These are phyloP conservation scores for Subanguina moxae DNA, from an alignment of 1,140 invertebrate genomes.

Conservation along the genomic window DNA sequence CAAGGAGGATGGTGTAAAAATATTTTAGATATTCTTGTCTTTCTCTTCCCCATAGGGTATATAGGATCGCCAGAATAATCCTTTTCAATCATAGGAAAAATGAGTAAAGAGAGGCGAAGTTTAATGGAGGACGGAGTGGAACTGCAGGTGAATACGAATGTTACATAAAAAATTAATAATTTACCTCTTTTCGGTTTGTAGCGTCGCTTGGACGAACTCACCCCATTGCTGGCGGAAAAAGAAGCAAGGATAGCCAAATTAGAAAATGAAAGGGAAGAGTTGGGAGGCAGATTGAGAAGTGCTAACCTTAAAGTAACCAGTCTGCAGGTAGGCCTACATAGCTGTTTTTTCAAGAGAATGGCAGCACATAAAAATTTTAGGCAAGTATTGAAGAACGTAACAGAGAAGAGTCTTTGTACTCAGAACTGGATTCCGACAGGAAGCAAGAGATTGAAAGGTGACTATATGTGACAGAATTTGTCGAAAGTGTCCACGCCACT, in stretches of 20 bases:
- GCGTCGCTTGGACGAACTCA: conserved; percentile 41
- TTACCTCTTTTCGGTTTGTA: too few species aligned
- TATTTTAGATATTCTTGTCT: too few species aligned
- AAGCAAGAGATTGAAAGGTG: conserved; percentile 25
- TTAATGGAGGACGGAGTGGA: conserved; percentile 44
- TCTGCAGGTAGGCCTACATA: conserved; percentile 10
- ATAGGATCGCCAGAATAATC: too few species aligned
- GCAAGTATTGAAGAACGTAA: conserved; percentile 20
- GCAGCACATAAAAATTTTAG: too few species aligned
- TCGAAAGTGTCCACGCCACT: conserved; percentile 2
- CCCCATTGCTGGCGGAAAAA: conserved; percentile 46
- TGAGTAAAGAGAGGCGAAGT: conserved; percentile 18
- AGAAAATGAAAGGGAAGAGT: conserved; percentile 31
- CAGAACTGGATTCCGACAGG: conserved; percentile 25
- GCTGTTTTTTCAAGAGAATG: too few species aligned
- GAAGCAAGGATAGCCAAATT: conserved; percentile 42
- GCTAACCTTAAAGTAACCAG: conserved; percentile 28
- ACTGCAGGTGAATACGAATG: conserved; percentile 27
- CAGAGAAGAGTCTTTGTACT: conserved; percentile 27
- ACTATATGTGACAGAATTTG: conserved; percentile 22
- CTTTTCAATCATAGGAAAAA: neutral
- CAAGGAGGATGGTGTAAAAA: too few species aligned
- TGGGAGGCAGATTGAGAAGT: conserved; percentile 22
- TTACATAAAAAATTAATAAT: too few species aligned
- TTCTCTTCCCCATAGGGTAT: too few species aligned